These are phyloP conservation scores for Antechinus stuartii DNA, from an alignment of 2,113 vertebrate genomes.

Conservation along the genomic window DNA sequence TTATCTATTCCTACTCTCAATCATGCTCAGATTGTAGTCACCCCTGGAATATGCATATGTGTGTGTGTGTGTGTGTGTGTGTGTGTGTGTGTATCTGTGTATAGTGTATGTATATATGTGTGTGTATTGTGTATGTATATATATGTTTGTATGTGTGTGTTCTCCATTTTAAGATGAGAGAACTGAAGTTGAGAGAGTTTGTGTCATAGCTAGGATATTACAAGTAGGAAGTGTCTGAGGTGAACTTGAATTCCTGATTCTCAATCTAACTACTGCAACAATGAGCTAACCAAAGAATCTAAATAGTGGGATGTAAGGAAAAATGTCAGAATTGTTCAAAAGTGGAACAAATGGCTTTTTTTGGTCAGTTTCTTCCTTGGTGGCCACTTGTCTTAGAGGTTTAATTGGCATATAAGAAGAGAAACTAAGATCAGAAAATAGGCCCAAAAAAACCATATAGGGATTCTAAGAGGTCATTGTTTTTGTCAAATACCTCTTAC, in stretches of 20 bases:
- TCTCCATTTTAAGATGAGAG: neutral
- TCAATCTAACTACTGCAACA: neutral
- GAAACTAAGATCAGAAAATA: neutral
- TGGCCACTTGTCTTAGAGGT: neutral
- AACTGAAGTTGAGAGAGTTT: neutral
- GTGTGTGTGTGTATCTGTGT: too few relatives aligned
- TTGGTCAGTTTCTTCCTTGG: neutral
- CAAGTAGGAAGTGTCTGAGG: neutral
- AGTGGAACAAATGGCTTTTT: neutral
- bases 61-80: too few relatives aligned
- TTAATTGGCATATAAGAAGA: neutral
- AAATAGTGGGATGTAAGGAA: neutral
- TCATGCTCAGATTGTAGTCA: neutral
- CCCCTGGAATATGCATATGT: too few relatives aligned
- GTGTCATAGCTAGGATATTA: neutral
- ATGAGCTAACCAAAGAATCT: neutral
- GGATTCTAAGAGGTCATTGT: neutral
- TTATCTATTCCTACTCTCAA: neutral
- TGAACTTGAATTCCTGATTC: neutral
- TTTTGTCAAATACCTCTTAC: neutral
- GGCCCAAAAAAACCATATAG: neutral
- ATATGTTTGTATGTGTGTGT: too few relatives aligned
- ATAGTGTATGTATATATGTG: too few relatives aligned
- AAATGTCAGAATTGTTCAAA: neutral
- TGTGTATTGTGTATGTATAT: too few relatives aligned